A percentile compares a stretch with the other conserved stretches of the same genome.
Evolutionary conservation across 2,888 invertebrate species (phyloP).

Genomic region (Brenthis ino): DNA sequence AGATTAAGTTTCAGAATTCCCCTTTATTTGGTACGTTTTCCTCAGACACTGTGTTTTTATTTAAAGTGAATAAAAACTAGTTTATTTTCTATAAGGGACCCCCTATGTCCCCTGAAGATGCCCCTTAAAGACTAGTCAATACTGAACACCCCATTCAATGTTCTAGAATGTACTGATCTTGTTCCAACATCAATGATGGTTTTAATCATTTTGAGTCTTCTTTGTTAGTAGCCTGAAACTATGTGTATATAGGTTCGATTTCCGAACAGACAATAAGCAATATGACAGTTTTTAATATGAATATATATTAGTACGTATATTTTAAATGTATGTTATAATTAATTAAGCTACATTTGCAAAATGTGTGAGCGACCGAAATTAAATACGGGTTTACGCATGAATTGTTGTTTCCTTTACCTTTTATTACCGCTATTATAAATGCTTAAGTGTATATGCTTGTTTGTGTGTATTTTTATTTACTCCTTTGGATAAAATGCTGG

Average conservation of each 20-base stretch:
- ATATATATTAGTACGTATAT: background rate
- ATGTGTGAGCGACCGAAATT: conserved; percentile 56
- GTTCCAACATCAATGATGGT: no score
- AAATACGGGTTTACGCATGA: conserved; percentile 54
- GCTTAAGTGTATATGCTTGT: background rate
- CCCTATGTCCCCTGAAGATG: no score
- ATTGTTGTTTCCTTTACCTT: conserved; percentile 40
- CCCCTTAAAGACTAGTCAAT: no score
- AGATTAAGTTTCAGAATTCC: no score
- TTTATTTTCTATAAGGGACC: no score
- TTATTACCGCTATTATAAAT: background rate
- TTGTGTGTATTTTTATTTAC: background rate
- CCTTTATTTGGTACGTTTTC: no score
- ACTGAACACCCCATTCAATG: no score
- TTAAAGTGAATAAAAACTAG: no score
- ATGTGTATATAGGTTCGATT: no score
- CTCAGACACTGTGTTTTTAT: no score
- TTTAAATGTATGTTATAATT: conserved; percentile 35
- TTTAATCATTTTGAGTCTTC: no score
- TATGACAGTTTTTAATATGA: background rate
- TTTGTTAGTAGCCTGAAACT: background rate
- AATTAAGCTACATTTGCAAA: conserved; percentile 60
- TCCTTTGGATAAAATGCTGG: background rate
- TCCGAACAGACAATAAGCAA: background rate
- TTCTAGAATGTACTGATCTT: no score